phyloP scores from a whole-genome alignment of 2,888 invertebrate genomes.

The Thecocarcelia acutangulata region DNA sequence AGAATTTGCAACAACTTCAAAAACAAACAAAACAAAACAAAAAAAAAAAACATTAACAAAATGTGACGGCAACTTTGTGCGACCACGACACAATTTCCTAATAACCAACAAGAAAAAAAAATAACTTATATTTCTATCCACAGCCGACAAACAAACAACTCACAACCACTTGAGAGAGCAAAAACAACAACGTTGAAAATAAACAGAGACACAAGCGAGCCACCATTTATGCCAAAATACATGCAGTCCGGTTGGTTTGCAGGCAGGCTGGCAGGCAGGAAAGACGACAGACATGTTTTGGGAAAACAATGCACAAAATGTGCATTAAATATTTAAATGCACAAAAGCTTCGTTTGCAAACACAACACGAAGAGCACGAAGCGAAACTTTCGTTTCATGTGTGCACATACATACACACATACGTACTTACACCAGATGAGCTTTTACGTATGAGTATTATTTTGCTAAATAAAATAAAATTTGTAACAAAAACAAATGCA shows the following conservation, averaged over 20 bases:
- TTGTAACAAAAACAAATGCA: constrained; percentile 3
- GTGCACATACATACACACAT: constrained; percentile 17
- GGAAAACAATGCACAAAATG: constrained; percentile 33
- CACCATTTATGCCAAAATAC: background rate
- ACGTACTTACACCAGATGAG: constrained; percentile 33
- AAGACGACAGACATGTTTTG: constrained; percentile 12
- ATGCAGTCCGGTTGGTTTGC: too few relatives aligned
- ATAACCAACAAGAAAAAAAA: too few relatives aligned
- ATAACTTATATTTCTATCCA: constrained; percentile 41
- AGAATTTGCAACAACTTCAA: background rate
- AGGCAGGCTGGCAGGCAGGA: too few relatives aligned
- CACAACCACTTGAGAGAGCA: constrained; percentile 42
- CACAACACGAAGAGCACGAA: constrained; percentile 16
- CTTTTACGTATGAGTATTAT: constrained; percentile 49
- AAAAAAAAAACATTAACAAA: constrained; percentile 33
- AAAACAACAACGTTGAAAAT: background rate
- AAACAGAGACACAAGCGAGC: constrained; percentile 43
- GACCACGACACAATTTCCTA: constrained; percentile 67
- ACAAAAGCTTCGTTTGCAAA: constrained; percentile 34
- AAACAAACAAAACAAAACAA: too few relatives aligned
- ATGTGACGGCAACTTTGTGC: constrained; percentile 46
- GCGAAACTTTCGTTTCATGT: constrained; percentile 11
- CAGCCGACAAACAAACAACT: background rate
- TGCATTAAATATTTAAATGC: constrained; percentile 53
- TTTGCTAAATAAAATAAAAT: constrained; percentile 25